Conservation (phyloP, 2,888 invertebrate genomes). For the Adelognathus sp. region DNA sequence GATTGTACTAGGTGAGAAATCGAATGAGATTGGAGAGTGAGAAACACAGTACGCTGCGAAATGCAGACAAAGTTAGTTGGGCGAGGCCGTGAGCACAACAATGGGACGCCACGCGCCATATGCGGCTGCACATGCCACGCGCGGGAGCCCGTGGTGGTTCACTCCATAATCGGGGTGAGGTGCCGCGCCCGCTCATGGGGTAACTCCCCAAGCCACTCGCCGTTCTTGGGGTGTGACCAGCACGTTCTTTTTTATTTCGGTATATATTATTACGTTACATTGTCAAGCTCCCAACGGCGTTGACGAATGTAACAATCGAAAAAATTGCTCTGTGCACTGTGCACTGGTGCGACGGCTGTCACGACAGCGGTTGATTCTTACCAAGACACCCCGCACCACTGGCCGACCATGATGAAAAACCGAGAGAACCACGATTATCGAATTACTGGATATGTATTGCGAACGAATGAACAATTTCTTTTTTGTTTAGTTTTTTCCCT, state of each 20-base stretch:
- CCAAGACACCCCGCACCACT: constrained; percentile 11
- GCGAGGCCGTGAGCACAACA: constrained; percentile 73
- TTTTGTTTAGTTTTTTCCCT: background rate
- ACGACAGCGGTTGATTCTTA: constrained; percentile 41
- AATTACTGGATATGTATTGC: background rate
- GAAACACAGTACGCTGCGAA: constrained; percentile 34
- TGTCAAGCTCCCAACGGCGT: constrained; percentile 34
- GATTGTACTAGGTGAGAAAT: constrained; percentile 30
- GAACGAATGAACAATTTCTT: background rate
- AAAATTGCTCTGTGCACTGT: constrained; percentile 37
- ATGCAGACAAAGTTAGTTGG: constrained; percentile 73
- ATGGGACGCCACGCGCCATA: constrained; percentile 78
- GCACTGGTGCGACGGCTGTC: constrained; percentile 49
- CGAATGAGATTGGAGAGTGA: constrained; percentile 58
- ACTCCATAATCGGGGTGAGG: constrained; percentile 15
- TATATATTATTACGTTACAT: constrained; percentile 56
- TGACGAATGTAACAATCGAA: constrained; percentile 46
- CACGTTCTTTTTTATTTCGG: constrained; percentile 29
- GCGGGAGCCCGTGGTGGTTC: constrained; percentile 33
- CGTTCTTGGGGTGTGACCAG: constrained; percentile 28
- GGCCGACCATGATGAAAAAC: constrained; percentile 16
- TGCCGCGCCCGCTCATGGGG: constrained; percentile 10
- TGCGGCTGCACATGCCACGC: constrained; percentile 75
- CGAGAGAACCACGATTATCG: background rate
- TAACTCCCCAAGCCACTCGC: constrained; percentile 45